A percentile compares a stretch with the other conserved stretches of the same genome.
Conservation (phyloP, 2,797 vertebrate genomes). For the Manis pentadactyla region DNA sequence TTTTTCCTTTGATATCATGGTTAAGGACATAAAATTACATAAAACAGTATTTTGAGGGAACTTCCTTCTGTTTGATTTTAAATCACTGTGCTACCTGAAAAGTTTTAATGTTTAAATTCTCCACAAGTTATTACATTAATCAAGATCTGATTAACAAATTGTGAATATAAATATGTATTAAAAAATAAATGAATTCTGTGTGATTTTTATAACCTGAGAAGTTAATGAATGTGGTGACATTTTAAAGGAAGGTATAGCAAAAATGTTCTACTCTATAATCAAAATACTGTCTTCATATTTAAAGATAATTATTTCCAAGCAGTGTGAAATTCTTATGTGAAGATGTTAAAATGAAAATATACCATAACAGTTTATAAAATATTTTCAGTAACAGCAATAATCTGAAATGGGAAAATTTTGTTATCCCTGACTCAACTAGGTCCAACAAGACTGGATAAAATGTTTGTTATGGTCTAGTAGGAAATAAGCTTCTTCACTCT, state of each 20-base stretch:
- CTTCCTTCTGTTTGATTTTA: not conserved
- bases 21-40: not conserved
- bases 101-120: not conserved
- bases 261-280: not conserved
- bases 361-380: not conserved
- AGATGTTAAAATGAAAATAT: not conserved
- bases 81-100: not conserved
- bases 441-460: not conserved
- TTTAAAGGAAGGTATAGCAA: not conserved
- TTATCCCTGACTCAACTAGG: not conserved
- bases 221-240: not conserved
- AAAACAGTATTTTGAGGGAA: not conserved
- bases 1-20: slow-evolving; percentile 11
- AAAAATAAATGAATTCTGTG: not conserved
- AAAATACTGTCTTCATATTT: not conserved
- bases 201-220: not conserved
- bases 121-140: not conserved
- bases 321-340: not conserved
- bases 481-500: not conserved
- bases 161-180: not conserved
- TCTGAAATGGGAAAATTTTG: not conserved
- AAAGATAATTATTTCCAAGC: not conserved
- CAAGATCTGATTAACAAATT: not conserved
- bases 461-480: not conserved
- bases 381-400: not conserved